Conservation (phyloP, 1,140 invertebrate genomes). For the Papilio polytes region DNA sequence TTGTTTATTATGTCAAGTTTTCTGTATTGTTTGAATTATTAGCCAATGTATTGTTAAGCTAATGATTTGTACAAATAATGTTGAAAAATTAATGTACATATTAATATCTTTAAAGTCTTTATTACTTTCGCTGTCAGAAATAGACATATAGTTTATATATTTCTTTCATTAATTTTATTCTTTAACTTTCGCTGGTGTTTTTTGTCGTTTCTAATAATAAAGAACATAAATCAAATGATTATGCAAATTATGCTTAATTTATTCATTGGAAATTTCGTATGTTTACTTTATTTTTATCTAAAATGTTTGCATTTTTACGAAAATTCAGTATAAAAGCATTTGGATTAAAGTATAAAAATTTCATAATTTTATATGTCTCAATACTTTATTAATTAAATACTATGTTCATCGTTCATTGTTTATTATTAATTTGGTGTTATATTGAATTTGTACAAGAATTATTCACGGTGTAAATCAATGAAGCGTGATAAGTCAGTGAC, state of each 20-base stretch:
- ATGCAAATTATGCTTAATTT: slow-evolving; percentile 7
- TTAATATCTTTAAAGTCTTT: background rate
- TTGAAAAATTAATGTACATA: background rate
- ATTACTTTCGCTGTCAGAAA: slow-evolving; percentile 7
- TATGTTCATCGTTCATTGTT: background rate
- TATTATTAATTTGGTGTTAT: background rate
- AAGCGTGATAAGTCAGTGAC: slow-evolving; percentile 4
- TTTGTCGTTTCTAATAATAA: background rate
- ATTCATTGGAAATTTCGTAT: background rate
- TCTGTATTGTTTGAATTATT: background rate
- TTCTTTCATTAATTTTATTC: slow-evolving; percentile 41
- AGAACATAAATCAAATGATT: background rate
- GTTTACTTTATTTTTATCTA: background rate
- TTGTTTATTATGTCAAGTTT: background rate
- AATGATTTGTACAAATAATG: background rate
- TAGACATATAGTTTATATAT: slow-evolving; percentile 1
- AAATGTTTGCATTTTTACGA: background rate
- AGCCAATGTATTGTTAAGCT: background rate
- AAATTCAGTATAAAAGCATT: background rate
- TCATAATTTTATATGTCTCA: background rate
- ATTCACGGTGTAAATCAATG: background rate
- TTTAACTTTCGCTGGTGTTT: slow-evolving; percentile 27
- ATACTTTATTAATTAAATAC: background rate
- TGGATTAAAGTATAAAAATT: background rate
- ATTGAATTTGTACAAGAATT: background rate